These are phyloP conservation scores for Noctua janthe DNA, from an alignment of 2,888 invertebrate species.

Conservation along the genomic window DNA sequence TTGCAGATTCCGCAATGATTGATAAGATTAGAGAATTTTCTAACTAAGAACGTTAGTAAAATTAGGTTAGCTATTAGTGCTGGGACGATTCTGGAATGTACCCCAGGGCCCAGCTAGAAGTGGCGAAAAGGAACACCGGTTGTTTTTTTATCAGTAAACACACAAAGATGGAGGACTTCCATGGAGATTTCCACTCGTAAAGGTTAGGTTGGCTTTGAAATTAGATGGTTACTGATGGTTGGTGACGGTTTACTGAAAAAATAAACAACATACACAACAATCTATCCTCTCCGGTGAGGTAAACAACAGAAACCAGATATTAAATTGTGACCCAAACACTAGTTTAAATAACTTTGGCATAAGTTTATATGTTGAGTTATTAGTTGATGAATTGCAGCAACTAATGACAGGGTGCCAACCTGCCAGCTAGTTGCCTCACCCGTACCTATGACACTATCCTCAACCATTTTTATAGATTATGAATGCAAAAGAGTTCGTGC, in stretches of 20 bases:
- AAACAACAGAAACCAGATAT: background rate
- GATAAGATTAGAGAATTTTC: background rate
- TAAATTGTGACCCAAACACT: background rate
- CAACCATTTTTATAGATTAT: background rate
- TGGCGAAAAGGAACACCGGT: background rate
- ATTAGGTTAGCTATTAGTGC: background rate
- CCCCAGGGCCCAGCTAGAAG: background rate
- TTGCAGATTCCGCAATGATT: conserved; percentile 1
- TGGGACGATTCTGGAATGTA: background rate
- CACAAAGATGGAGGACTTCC: background rate
- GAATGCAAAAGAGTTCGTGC: conserved; percentile 7
- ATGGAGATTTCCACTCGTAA: background rate
- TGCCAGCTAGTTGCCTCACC: conserved; percentile 42
- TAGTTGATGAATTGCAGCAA: conserved; percentile 52
- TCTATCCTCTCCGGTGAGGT: background rate
- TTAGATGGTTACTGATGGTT: no score
- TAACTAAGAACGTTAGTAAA: background rate
- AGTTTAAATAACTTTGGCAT: conserved; percentile 25
- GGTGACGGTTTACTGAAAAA: background rate
- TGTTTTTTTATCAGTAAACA: background rate
- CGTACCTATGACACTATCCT: background rate
- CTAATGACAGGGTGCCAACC: conserved; percentile 56
- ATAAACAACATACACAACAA: background rate
- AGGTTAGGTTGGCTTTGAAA: background rate
- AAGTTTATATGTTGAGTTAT: conserved; percentile 48